These are phyloP conservation scores for Vimba vimba DNA, from an alignment of 2,113 vertebrate species.

Conservation along the genomic window DNA sequence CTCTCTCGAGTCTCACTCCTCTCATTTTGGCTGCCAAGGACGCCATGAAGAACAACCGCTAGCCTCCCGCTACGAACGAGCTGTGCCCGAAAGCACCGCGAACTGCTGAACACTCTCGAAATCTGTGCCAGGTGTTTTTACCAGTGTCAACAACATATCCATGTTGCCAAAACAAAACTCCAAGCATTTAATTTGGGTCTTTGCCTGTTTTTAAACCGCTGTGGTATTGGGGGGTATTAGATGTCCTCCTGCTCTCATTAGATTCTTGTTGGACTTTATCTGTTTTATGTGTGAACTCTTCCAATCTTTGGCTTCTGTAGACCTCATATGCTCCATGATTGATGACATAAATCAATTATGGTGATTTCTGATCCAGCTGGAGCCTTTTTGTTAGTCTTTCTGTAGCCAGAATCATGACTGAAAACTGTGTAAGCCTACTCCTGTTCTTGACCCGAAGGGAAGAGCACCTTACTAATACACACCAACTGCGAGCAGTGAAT, in stretches of 20 bases:
- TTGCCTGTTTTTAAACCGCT: slow-evolving; percentile 35
- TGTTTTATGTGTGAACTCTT: slow-evolving; percentile 15
- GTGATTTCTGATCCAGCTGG: slow-evolving; percentile 39
- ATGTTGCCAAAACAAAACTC: slow-evolving; percentile 50
- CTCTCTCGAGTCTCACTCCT: slow-evolving; percentile 95
- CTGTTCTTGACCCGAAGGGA: slow-evolving; percentile 34
- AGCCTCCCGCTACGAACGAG: slow-evolving; percentile 58
- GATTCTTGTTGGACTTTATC: slow-evolving; percentile 31
- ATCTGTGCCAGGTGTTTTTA: slow-evolving; percentile 41
- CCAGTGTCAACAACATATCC: slow-evolving; percentile 26
- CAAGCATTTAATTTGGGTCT: slow-evolving; percentile 39
- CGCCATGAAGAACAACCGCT: slow-evolving; percentile 98
- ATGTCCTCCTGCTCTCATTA: slow-evolving; percentile 19
- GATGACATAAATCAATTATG: background rate
- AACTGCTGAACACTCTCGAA: slow-evolving; percentile 36
- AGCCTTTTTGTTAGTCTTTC: slow-evolving; percentile 35
- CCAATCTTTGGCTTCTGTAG: slow-evolving; percentile 8
- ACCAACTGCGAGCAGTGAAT: slow-evolving; percentile 16
- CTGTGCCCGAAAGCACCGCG: background rate
- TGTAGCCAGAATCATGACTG: slow-evolving; percentile 29
- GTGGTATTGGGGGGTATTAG: background rate
- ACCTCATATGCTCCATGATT: background rate
- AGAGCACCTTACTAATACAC: slow-evolving; percentile 45
- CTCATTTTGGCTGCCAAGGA: slow-evolving; percentile 99
- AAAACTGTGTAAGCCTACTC: slow-evolving; percentile 5